These are phyloP conservation scores for Anthonomus grandis DNA, from an alignment of 1,140 invertebrate species.

Conservation along the genomic window DNA sequence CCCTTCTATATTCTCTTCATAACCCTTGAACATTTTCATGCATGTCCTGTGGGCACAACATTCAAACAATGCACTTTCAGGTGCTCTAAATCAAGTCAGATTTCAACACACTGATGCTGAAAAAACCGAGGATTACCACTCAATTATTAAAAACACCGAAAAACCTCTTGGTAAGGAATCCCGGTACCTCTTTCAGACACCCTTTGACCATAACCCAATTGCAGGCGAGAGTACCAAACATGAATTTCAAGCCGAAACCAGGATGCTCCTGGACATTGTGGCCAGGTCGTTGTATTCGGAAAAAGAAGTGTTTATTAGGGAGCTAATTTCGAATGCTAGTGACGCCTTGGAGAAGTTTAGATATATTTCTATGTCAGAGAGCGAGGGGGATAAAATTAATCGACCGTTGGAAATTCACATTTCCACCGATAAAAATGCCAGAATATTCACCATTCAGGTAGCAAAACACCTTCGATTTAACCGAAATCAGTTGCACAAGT, in stretches of 20 bases:
- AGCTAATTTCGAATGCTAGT: conserved; percentile 94
- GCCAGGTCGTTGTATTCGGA: conserved; percentile 96
- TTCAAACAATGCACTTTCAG: too few relatives aligned
- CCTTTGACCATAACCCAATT: too few relatives aligned
- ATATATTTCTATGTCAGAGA: conserved; percentile 66
- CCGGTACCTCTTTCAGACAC: too few relatives aligned
- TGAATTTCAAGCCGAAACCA: conserved; percentile 95
- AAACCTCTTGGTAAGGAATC: conserved; percentile 52
- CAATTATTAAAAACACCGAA: conserved; percentile 56
- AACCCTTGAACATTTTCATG: too few relatives aligned
- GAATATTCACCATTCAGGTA: conserved; percentile 84
- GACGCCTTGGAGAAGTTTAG: conserved; percentile 94
- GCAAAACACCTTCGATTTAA: too few relatives aligned
- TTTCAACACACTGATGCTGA: conserved; percentile 21
- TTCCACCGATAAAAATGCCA: conserved; percentile 80
- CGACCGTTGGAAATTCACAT: conserved; percentile 83
- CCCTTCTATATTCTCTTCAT: too few relatives aligned
- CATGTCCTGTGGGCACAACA: too few relatives aligned
- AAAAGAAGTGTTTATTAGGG: conserved; percentile 95
- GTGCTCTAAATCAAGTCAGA: background rate
- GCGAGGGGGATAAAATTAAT: conserved; percentile 47
- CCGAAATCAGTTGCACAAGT: too few relatives aligned
- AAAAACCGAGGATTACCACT: conserved; percentile 48
- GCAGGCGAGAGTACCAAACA: conserved; percentile 56
- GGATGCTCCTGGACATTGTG: conserved; percentile 94